Conservation (phyloP, 1,140 invertebrate genomes). For the Bradysia coprophila region DNA sequence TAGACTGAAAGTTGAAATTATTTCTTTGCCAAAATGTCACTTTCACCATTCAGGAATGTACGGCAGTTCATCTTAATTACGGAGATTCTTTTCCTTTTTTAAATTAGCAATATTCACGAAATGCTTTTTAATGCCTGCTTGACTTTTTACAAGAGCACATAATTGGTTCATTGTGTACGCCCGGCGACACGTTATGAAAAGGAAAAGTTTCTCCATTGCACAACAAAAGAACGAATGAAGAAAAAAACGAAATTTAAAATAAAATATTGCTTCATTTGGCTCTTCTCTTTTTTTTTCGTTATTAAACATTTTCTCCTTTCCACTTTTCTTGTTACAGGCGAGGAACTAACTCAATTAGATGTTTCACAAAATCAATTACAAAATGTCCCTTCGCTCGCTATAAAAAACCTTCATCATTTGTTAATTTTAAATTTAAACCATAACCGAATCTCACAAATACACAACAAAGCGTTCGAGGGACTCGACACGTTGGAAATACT, state of each 20-base stretch:
- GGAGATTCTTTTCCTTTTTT: too few species aligned
- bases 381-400: conserved; percentile 57
- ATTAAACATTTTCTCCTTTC: too few species aligned
- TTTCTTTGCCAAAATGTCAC: too few species aligned
- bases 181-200: background rate
- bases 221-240: background rate
- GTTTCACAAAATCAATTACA: conserved; percentile 61
- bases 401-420: conserved; percentile 59
- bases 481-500: conserved; percentile 71
- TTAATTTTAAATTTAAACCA: conserved; percentile 79
- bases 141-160: too few species aligned
- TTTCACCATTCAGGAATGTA: too few species aligned
- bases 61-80: too few species aligned
- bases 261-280: background rate
- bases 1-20: too few species aligned
- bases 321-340: conserved; percentile 37
- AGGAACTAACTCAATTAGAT: conserved; percentile 63
- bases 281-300: too few species aligned
- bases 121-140: too few species aligned
- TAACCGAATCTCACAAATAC: conserved; percentile 61
- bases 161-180: too few species aligned
- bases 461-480: conserved; percentile 60
- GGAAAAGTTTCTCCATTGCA: background rate
- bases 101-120: too few species aligned
- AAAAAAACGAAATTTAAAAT: background rate